Evolutionary conservation across 2,113 vertebrate genomes (phyloP).

Genomic region (Cynocephalus volans): DNA sequence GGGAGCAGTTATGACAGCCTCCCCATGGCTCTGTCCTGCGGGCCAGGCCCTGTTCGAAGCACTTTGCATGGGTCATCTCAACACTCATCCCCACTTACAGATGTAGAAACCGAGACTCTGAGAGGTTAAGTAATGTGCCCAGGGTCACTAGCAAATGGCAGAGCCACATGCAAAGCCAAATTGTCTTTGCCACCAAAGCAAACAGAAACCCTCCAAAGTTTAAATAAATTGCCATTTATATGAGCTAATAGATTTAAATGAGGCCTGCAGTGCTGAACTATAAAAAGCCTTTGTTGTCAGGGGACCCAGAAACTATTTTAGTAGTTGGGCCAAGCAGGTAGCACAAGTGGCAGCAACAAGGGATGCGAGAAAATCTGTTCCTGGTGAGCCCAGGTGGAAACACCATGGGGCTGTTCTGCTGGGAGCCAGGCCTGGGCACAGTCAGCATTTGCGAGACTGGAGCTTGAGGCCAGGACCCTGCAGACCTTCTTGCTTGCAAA

Average conservation of each 20-base stretch:
- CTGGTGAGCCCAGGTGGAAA: constrained; percentile 10
- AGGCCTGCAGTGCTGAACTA: constrained; percentile 84
- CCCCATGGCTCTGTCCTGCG: rapidly evolving
- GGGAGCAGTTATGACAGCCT: neutral
- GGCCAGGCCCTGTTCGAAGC: neutral
- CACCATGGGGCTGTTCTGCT: neutral
- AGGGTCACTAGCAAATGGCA: constrained; percentile 7
- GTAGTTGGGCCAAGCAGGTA: constrained; percentile 85
- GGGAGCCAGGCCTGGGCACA: rapidly evolving
- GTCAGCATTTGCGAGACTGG: rapidly evolving
- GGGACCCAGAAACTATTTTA: constrained; percentile 85
- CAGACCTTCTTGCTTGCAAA: neutral
- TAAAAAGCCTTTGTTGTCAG: constrained; percentile 76
- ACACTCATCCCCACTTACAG: neutral
- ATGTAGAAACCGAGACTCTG: neutral
- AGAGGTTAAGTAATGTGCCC: neutral
- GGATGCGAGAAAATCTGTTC: constrained; percentile 5
- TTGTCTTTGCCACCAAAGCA: constrained; percentile 76
- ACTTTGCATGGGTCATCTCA: rapidly evolving
- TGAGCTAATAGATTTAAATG: constrained; percentile 89
- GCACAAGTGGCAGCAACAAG: constrained; percentile 37
- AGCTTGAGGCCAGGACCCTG: neutral
- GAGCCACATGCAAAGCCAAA: neutral
- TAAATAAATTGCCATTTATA: constrained; percentile 89
- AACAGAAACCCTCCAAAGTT: constrained; percentile 89